Conservation (phyloP, 2,797 vertebrate genomes). For the Ptychadena robeensis region DNA sequence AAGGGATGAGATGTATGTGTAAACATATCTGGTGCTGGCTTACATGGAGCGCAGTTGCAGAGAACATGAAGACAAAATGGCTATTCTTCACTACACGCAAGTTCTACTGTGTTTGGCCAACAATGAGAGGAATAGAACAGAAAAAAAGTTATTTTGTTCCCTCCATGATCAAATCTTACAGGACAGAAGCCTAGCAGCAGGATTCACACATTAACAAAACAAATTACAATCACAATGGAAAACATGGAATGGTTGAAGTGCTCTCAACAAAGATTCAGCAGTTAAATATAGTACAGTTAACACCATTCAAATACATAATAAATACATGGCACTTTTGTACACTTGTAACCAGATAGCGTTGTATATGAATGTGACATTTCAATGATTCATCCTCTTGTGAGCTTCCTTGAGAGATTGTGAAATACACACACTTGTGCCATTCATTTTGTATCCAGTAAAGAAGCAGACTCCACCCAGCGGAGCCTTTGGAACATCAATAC, state of each 20-base stretch:
- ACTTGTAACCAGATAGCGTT: slow-evolving; percentile 63
- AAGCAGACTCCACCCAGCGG: slow-evolving; percentile 64
- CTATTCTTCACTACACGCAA: not conserved
- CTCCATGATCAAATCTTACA: slow-evolving; percentile 32
- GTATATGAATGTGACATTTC: slow-evolving; percentile 39
- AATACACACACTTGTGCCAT: slow-evolving; percentile 31
- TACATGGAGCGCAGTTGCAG: not conserved
- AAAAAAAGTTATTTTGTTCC: slow-evolving; percentile 54
- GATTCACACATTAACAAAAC: slow-evolving; percentile 67
- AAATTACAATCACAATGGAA: slow-evolving; percentile 64
- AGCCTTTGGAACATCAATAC: slow-evolving; percentile 47
- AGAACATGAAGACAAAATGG: not conserved
- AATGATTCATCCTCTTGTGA: slow-evolving; percentile 60
- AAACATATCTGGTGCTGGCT: not conserved
- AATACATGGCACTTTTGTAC: slow-evolving; percentile 68
- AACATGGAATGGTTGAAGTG: slow-evolving; percentile 67
- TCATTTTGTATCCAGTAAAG: slow-evolving; percentile 33
- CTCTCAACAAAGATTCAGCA: slow-evolving; percentile 65
- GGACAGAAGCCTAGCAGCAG: slow-evolving; percentile 66
- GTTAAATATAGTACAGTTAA: slow-evolving; percentile 62
- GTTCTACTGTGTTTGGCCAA: slow-evolving; percentile 25
- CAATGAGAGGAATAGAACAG: slow-evolving; percentile 46
- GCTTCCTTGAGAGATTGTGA: slow-evolving; percentile 58
- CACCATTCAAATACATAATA: slow-evolving; percentile 65
- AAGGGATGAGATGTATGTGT: slow-evolving; percentile 11